A percentile compares a stretch with the other conserved stretches of the same genome.
phyloP scores from a whole-genome alignment of 2,113 vertebrate species.

The Cyanoderma ruficeps region DNA sequence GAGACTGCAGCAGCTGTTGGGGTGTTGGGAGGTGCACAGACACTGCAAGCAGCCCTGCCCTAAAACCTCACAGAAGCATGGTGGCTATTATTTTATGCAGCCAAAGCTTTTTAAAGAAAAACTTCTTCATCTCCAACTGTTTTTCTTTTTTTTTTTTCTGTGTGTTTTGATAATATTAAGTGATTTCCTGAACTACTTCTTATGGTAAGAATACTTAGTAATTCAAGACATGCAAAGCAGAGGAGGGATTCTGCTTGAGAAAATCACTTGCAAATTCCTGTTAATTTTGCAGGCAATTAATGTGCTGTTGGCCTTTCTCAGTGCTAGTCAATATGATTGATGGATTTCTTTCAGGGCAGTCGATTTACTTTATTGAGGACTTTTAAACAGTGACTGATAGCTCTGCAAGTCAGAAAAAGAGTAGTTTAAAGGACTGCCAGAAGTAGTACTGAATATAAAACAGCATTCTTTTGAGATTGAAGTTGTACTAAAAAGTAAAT shows the following conservation, averaged over 20 bases:
- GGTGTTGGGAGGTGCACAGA: background rate
- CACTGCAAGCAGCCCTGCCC: background rate
- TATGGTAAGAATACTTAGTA: background rate
- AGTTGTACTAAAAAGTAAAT: background rate
- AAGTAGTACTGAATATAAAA: conserved; percentile 13
- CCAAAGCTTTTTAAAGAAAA: conserved; percentile 25
- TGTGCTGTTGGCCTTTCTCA: background rate
- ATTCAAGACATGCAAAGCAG: background rate
- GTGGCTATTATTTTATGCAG: conserved; percentile 1
- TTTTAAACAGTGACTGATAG: conserved; percentile 33
- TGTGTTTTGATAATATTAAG: conserved; percentile 42
- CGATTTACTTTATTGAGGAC: conserved; percentile 11
- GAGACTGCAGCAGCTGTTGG: conserved; percentile 27
- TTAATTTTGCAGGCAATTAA: conserved; percentile 7
- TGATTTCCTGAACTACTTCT: conserved; percentile 31
- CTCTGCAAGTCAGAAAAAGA: background rate
- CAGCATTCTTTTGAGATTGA: background rate
- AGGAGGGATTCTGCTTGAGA: background rate
- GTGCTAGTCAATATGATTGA: conserved; percentile 9
- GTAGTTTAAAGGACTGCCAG: background rate
- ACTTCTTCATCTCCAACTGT: background rate
- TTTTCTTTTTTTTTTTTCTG: too few species aligned
- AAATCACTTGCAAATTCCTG: conserved; percentile 22
- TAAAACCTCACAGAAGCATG: background rate
- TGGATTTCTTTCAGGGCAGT: conserved; percentile 25